Evolutionary conservation across 2,888 invertebrate genomes (phyloP).

Genomic region (Cryptocheilus praepositus): DNA sequence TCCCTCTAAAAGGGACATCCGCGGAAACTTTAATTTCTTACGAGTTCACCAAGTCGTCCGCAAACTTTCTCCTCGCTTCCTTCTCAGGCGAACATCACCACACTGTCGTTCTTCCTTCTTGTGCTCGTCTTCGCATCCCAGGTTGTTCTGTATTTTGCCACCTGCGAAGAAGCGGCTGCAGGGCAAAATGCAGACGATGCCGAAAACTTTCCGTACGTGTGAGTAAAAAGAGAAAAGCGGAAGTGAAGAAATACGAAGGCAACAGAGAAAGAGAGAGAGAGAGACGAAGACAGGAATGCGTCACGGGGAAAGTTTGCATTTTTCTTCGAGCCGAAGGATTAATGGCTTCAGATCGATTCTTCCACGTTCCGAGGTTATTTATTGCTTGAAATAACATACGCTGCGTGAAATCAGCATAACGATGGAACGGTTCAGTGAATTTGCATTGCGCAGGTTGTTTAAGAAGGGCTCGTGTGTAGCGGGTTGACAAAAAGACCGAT

Average conservation of each 20-base stretch:
- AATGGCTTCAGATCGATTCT: no score
- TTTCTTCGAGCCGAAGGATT: conserved; percentile 20
- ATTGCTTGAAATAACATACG: conserved; percentile 46
- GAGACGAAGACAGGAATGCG: not conserved
- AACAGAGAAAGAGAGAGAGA: not conserved
- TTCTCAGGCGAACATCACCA: no score
- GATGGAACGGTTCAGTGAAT: not conserved
- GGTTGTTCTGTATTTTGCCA: conserved; percentile 30
- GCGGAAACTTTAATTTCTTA: conserved; percentile 56
- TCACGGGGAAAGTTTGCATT: not conserved
- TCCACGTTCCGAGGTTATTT: no score
- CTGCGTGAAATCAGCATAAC: conserved; percentile 49
- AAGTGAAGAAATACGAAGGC: not conserved
- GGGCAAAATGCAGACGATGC: conserved; percentile 39
- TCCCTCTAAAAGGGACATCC: no score
- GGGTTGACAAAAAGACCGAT: conserved; percentile 1
- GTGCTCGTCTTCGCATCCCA: conserved; percentile 35
- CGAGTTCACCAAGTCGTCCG: conserved; percentile 41
- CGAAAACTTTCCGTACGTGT: conserved; percentile 35
- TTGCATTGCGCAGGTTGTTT: not conserved
- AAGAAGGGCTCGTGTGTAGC: not conserved
- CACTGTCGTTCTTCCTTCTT: no score
- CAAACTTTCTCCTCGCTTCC: no score
- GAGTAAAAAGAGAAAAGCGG: not conserved
- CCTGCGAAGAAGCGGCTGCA: conserved; percentile 17